Percentiles rank a stretch among this genome's conserved stretches.
These are phyloP conservation scores for Eugnorisma glareosa DNA, from an alignment of 2,888 invertebrate genomes.

Conservation along the genomic window DNA sequence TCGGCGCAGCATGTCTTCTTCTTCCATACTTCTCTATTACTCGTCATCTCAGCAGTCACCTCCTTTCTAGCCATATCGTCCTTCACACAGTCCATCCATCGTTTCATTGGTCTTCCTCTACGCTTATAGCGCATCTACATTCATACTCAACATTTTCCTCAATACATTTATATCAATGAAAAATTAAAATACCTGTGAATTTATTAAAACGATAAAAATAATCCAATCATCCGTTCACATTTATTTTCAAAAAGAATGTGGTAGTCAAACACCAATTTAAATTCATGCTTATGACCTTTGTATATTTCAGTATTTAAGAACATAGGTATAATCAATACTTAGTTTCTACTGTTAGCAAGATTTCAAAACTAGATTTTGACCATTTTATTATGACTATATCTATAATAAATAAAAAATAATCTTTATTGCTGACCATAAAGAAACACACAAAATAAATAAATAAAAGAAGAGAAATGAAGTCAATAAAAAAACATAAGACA, in stretches of 20 bases:
- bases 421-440: background rate
- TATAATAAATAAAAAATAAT: background rate
- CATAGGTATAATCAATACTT: background rate
- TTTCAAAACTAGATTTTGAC: background rate
- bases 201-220: slow-evolving; percentile 2
- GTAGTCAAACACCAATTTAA: background rate
- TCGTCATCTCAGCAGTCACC: too few relatives aligned
- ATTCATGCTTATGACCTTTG: slow-evolving; percentile 7
- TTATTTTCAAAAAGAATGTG: background rate
- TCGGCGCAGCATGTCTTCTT: too few relatives aligned
- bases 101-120: too few relatives aligned
- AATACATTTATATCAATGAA: slow-evolving; percentile 35
- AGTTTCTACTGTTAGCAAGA: background rate
- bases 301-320: background rate
- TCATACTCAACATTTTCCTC: too few relatives aligned
- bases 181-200: slow-evolving; percentile 22
- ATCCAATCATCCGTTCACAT: background rate
- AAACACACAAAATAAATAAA: background rate
- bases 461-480: background rate
- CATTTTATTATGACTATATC: background rate
- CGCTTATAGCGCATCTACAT: too few relatives aligned
- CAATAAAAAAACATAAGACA: background rate
- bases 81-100: too few relatives aligned
- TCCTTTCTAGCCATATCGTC: too few relatives aligned
- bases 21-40: too few relatives aligned